Evolutionary conservation across 30 jellyfish, hydroid and myxozoan genomes (phyloP), one percentile per base, ranked within the genome.

Genomic region (Hydra vulgaris): DNA sequence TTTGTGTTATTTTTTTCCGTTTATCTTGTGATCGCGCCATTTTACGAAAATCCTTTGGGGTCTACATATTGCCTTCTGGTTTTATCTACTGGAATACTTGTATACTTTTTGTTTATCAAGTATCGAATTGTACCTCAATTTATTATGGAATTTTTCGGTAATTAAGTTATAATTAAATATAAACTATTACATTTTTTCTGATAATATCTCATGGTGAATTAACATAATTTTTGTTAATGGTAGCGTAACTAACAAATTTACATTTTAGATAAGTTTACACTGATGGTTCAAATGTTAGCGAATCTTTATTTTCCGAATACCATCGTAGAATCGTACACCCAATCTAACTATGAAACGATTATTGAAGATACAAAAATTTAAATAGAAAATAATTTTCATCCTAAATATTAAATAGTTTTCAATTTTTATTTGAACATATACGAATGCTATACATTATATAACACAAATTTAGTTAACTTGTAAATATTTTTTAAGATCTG

Each of bases 1-100:
- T 21, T 80, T 18, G 55, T 80, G 83, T 21, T 80, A 70, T 55
- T 80, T n/a, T 26, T 24, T n/a, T 80, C 87, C 26, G 21, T 80
- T 15, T 80, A 80, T 25, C 83, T 80, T 0, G 87, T 80, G 18
- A 72, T 70, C 21, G 87, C 87, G 26, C 87, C 87, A 26, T 80
- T 80, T 25, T 66, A 24, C 18, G 84, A 67, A 20, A 19, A 67
- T 25, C 87, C 87, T 66, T 21, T 80, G 27, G 84, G 66, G 72
- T 80, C 87, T 66, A 23, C 73, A 18, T 80, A 23, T 26, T 80
- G 87, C 23, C 25, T 70, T 15, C 73, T 80, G 22, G 25, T 80
- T 53, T 24, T 80, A 3, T 18, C 53, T 17, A 20, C 85, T 78
- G 85, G 85, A 7, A 78, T 78, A 20, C 85, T 81, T 27, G 79